Evolutionary conservation across 2,888 invertebrate genomes (phyloP), one percentile per base, ranked within the genome.

Genomic region (Eledone cirrhosa): DNA sequence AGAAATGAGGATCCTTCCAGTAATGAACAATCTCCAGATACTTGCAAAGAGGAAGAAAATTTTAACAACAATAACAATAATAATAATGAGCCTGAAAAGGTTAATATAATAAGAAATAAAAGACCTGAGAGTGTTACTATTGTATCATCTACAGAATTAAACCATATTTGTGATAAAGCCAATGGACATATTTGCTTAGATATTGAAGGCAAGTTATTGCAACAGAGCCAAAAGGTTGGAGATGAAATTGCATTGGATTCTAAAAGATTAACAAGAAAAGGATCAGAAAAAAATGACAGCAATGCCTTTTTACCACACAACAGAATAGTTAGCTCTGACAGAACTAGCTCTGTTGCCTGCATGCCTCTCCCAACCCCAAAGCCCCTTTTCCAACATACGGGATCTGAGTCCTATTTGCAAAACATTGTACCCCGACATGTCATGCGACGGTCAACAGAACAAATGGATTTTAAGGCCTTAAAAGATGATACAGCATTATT

Each of bases 371-470:
- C 76, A 48, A 3, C 41, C 11, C 59, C 65, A 29, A 59, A 77
- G 29, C 77, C 63, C 80, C 79, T 80, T 19, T 82, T 85, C 27
- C 83, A 82, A n/a, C 82, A 82, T 74, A 84, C 86, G 2, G 85
- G 84, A 48, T 86, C 86, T 0, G 86, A 86, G 53, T 83, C 85
- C 8, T 81, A 83, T 48, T 78, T 87, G 24, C 80, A 82, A 65
- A 81, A 79, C 27, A 78, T 85, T 22, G 82, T 84, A 11, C 81
- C 82, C 7, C 81, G 79, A 31, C 83, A 78, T 77, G 76, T 80
- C 7, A 87, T 87, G 85, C 84, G 84, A 78, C 82, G 87, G 16
- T 87, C 86, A 24, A 85, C 83, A 14, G 87, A 87, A 77, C 84
- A 86, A 78, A 85, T 83, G 13, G 87, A 88, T 79, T 85, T 87